Conservation (phyloP, 1,140 invertebrate genomes). For the Paraescarpia echinospica region DNA sequence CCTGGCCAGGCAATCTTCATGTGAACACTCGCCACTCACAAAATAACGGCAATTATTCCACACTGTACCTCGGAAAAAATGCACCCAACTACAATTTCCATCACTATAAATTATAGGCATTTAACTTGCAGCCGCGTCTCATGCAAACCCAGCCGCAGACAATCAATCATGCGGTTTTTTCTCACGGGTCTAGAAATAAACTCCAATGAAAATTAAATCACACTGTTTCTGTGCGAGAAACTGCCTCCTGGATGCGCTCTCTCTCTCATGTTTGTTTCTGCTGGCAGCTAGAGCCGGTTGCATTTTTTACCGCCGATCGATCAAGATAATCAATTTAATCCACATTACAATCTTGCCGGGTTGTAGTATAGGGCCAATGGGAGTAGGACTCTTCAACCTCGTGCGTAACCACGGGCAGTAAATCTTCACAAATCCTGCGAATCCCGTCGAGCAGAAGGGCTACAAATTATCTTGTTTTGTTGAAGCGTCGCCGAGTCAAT, state of each 20-base stretch:
- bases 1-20: neutral
- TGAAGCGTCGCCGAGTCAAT: neutral
- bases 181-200: neutral
- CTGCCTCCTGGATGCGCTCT: neutral
- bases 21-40: neutral
- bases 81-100: neutral
- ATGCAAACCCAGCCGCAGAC: neutral
- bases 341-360: neutral
- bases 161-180: neutral
- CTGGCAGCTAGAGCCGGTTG: neutral
- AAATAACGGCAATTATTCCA: neutral
- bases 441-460: neutral
- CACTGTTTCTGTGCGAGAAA: neutral
- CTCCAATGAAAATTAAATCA: neutral
- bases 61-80: neutral
- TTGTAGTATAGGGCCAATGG: neutral
- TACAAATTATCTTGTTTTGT: neutral
- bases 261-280: neutral
- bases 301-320: neutral
- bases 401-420: neutral
- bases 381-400: neutral
- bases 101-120: neutral
- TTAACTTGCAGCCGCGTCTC: neutral
- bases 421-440: neutral
- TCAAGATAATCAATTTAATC: slow-evolving; percentile 1